These are phyloP conservation scores for Lepidurus arcticus DNA, from an alignment of 1,140 invertebrate genomes.

Conservation along the genomic window DNA sequence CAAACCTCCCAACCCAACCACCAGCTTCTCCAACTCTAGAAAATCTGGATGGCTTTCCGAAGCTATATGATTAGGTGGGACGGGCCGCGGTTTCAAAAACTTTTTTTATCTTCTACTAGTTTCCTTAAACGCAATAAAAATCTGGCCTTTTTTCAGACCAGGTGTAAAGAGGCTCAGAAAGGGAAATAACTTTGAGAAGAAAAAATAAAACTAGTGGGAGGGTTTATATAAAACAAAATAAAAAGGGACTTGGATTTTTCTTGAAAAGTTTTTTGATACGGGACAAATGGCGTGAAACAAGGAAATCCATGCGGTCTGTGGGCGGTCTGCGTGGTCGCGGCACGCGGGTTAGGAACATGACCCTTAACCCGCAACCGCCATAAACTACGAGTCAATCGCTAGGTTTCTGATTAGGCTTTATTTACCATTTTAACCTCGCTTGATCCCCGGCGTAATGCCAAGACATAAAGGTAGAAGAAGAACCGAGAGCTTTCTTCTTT, in stretches of 20 bases:
- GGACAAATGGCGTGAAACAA: constrained; percentile 7
- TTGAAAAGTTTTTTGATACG: neutral
- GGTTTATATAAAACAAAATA: neutral
- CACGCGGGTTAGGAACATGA: constrained; percentile 5
- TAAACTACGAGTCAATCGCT: constrained; percentile 15
- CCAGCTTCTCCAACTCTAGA: neutral
- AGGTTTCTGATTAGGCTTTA: constrained; percentile 13
- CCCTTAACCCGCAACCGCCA: neutral
- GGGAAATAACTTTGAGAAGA: neutral
- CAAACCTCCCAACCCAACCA: neutral
- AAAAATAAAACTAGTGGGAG: neutral
- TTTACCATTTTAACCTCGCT: constrained; percentile 15
- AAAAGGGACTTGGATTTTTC: neutral
- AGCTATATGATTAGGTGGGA: neutral
- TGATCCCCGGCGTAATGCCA: neutral
- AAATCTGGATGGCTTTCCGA: neutral
- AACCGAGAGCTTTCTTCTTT: neutral
- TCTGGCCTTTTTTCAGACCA: neutral
- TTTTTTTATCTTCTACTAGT: neutral
- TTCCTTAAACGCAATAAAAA: neutral
- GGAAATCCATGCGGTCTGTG: constrained; percentile 18
- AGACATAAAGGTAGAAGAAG: neutral
- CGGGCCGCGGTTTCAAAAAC: neutral
- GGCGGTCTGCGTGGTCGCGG: constrained; percentile 4
- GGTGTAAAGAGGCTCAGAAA: neutral